These are phyloP conservation scores for Notocelia uddmanniana DNA, from an alignment of 2,888 invertebrate species.

Conservation along the genomic window DNA sequence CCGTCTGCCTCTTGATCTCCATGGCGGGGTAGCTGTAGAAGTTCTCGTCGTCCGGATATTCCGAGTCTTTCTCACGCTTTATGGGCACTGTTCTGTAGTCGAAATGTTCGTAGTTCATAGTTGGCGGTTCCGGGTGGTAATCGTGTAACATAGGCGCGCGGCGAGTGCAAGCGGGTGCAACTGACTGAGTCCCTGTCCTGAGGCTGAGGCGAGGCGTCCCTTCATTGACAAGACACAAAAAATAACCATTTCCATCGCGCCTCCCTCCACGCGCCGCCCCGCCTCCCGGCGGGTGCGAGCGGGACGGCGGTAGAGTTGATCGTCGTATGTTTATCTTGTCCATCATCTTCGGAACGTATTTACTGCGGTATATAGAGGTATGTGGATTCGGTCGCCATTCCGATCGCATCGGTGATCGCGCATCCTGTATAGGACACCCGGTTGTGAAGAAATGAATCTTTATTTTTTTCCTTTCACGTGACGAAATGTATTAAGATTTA, in stretches of 20 bases:
- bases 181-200: conserved; percentile 69
- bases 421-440: conserved; percentile 66
- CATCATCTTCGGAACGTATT: conserved; percentile 75
- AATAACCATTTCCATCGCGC: conserved; percentile 76
- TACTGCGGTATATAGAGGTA: conserved; percentile 64
- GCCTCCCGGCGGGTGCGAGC: conserved; percentile 68
- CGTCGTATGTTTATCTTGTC: conserved; percentile 81
- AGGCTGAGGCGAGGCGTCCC: conserved; percentile 80
- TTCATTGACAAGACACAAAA: conserved; percentile 85
- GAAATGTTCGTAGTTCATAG: conserved; percentile 77
- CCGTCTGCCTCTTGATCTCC: conserved; percentile 69
- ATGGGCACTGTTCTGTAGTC: conserved; percentile 71
- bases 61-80: conserved; percentile 74
- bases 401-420: conserved; percentile 73
- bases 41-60: conserved; percentile 76
- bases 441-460: not conserved
- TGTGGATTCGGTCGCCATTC: conserved; percentile 69
- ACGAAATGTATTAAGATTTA: not conserved
- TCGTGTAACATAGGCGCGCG: conserved; percentile 62
- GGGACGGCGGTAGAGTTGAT: conserved; percentile 65
- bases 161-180: conserved; percentile 70
- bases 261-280: conserved; percentile 62
- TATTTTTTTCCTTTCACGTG: not conserved
- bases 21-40: conserved; percentile 75
- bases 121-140: conserved; percentile 53